phyloP scores from a whole-genome alignment of 1,140 invertebrate genomes.

The Antheraea mylitta region DNA sequence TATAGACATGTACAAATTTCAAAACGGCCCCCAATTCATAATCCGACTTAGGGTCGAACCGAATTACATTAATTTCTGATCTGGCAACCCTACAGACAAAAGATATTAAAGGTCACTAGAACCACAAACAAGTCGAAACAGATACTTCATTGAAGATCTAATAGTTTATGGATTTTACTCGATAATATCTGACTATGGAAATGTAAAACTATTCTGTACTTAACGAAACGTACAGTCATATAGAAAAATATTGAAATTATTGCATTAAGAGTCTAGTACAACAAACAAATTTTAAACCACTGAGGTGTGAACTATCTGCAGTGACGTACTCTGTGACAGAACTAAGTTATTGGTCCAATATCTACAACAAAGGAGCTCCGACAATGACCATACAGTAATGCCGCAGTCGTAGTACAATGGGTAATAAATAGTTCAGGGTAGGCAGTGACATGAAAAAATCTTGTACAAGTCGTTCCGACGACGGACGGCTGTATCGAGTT shows the following conservation, averaged over 20 bases:
- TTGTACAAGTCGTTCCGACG: background rate
- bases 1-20: background rate
- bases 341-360: constrained; percentile 2
- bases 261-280: too few relatives aligned
- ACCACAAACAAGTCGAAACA: background rate
- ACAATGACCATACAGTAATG: constrained; percentile 4
- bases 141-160: background rate
- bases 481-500: background rate
- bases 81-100: constrained; percentile 1
- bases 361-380: background rate
- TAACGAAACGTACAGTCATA: too few relatives aligned
- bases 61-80: constrained; percentile 5
- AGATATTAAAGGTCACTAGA: background rate
- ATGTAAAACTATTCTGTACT: too few relatives aligned
- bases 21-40: background rate
- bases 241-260: too few relatives aligned
- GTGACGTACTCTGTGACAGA: background rate
- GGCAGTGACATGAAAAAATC: background rate
- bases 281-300: too few relatives aligned
- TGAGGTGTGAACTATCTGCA: background rate
- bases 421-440: background rate
- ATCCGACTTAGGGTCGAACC: background rate
- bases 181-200: too few relatives aligned
- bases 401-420: background rate
- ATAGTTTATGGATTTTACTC: too few relatives aligned